Percentiles rank a stretch among this genome's conserved stretches.
These are phyloP conservation scores for Axea sp. DNA, from an alignment of 2,888 invertebrate genomes.

Conservation along the genomic window DNA sequence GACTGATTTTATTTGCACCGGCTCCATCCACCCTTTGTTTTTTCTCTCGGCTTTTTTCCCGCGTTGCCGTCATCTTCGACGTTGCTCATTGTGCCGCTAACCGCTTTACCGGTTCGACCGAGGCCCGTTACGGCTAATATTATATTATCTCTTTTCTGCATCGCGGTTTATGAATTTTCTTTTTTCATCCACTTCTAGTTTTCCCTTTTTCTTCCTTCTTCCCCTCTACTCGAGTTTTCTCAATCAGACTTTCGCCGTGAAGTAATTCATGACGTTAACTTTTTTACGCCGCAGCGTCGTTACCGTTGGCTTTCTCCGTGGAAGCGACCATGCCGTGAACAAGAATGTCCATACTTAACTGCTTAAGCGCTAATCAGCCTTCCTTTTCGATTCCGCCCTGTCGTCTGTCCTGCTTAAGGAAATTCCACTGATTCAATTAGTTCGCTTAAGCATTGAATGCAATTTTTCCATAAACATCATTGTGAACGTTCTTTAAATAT, in stretches of 20 bases:
- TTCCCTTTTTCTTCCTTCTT: slow-evolving; percentile 14
- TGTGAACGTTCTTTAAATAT: no score
- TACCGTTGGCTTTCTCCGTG: slow-evolving; percentile 48
- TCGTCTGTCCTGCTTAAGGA: no score
- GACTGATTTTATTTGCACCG: slow-evolving; percentile 26
- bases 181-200: slow-evolving; percentile 18
- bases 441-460: no score
- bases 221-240: slow-evolving; percentile 71
- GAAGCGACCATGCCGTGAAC: neutral
- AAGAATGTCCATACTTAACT: slow-evolving; percentile 55
- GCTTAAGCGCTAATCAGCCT: slow-evolving; percentile 63
- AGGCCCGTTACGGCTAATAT: slow-evolving; percentile 71
- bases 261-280: slow-evolving; percentile 76
- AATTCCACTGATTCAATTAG: no score
- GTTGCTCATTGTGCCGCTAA: slow-evolving; percentile 73
- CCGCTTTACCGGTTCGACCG: slow-evolving; percentile 71
- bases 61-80: slow-evolving; percentile 59
- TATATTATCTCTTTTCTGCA: slow-evolving; percentile 77
- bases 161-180: slow-evolving; percentile 75
- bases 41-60: slow-evolving; percentile 63
- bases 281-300: slow-evolving; percentile 69
- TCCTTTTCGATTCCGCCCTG: slow-evolving; percentile 28
- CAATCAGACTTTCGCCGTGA: slow-evolving; percentile 76
- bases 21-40: slow-evolving; percentile 31
- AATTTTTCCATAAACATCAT: no score